Conservation (phyloP, 2,888 invertebrate genomes). For the Aethes cnicana region DNA sequence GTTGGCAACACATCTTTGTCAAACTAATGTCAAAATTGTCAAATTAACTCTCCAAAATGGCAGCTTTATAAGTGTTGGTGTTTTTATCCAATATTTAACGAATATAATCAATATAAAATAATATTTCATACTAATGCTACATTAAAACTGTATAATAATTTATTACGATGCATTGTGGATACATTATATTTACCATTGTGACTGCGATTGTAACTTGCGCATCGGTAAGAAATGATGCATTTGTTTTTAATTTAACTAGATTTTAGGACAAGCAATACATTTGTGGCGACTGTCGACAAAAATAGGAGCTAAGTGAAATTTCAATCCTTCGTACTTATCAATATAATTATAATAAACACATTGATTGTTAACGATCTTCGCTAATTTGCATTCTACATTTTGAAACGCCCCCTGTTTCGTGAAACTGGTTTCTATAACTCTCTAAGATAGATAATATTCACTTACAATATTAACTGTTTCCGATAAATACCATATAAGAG, state of each 20-base stretch:
- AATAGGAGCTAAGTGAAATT: background rate
- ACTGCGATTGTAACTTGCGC: slow-evolving; percentile 39
- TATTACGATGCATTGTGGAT: slow-evolving; percentile 43
- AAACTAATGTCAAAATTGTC: no score
- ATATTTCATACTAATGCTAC: background rate
- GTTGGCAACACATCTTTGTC: no score
- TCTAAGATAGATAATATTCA: no score
- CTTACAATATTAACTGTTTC: no score
- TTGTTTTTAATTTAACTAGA: slow-evolving; percentile 3
- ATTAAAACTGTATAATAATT: background rate
- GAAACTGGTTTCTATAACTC: no score
- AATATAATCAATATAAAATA: background rate
- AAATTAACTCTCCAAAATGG: slow-evolving; percentile 14
- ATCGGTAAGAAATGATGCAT: slow-evolving; percentile 44
- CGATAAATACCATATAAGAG: no score
- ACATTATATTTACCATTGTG: slow-evolving; percentile 40
- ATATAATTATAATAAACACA: no score
- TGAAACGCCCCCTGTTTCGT: no score
- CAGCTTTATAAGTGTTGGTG: slow-evolving; percentile 3
- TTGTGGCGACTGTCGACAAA: slow-evolving; percentile 16
- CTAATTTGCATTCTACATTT: no score
- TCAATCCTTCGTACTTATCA: background rate
- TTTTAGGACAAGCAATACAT: background rate
- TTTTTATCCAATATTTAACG: background rate
- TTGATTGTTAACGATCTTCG: no score